Conservation (phyloP, 2,113 vertebrate genomes). For the Anolis carolinensis region DNA sequence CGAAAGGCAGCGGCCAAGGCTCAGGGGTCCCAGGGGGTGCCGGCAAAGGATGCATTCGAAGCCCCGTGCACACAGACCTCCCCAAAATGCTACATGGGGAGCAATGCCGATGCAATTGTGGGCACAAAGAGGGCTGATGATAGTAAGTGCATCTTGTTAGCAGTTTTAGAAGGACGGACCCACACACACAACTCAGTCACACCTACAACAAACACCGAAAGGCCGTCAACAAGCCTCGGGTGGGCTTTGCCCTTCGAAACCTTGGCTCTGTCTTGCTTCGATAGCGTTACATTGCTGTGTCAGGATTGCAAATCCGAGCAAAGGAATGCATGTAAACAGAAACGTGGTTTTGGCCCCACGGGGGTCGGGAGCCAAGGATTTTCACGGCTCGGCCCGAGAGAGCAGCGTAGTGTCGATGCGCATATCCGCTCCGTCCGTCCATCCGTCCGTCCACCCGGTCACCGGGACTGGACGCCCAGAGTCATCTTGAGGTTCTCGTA, state of each 20-base stretch:
- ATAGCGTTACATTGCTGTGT: slow-evolving; percentile 52
- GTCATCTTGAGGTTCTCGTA: slow-evolving; percentile 93
- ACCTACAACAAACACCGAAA: slow-evolving; percentile 56
- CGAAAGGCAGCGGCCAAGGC: slow-evolving; percentile 33
- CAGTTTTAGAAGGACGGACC: slow-evolving; percentile 58
- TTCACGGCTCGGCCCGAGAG: slow-evolving; percentile 77
- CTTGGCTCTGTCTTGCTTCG: slow-evolving; percentile 29
- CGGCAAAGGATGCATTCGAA: slow-evolving; percentile 49
- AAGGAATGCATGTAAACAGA: slow-evolving; percentile 62
- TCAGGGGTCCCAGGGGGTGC: slow-evolving; percentile 42
- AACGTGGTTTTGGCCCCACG: slow-evolving; percentile 43
- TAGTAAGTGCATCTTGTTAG: slow-evolving; percentile 72
- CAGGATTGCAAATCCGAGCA: slow-evolving; percentile 57
- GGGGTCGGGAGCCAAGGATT: slow-evolving; percentile 37
- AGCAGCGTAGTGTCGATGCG: slow-evolving; percentile 75
- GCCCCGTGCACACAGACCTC: slow-evolving; percentile 12
- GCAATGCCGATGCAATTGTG: neutral
- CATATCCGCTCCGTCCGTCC: slow-evolving; percentile 86
- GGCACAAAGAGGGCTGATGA: slow-evolving; percentile 52
- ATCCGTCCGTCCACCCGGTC: slow-evolving; percentile 61
- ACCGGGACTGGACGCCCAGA: slow-evolving; percentile 90
- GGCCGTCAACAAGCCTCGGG: slow-evolving; percentile 60
- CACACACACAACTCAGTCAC: slow-evolving; percentile 11
- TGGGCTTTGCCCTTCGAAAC: slow-evolving; percentile 58
- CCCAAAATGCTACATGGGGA: neutral